Base-by-base conservation (phyloP, 2,797 vertebrate species). In the Coranthus polyacanthus region DNA sequence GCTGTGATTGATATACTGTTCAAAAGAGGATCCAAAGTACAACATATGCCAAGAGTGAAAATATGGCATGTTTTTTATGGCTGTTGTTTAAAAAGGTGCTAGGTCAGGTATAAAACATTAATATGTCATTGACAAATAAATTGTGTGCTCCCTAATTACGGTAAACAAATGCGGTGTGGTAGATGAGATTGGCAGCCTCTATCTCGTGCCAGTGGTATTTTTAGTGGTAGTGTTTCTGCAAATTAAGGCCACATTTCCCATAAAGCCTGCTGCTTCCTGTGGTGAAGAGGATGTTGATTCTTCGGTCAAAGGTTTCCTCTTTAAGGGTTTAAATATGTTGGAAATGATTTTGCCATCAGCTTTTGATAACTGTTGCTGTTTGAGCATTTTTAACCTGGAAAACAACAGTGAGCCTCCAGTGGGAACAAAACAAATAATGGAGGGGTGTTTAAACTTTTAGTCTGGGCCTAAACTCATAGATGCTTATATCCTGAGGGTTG, bases 221-320 rank as follows among this genome's bases (percentile, higher is more conserved):
- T 72, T 72, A 59, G 62, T 81, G 50, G 81, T 72, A 63, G 70
- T 58, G 72, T 75, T 78, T 72, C 37, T 73, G 36, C 41, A 75
- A 85, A 88, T 78, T 42, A 77, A 71, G 51, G 60, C 59, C 79
- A 88, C 70, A 79, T 84, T 83, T 86, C 84, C 68, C 80, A 83
- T 83, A 84, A 81, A 88, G 75, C 73, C 49, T 57, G 51, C 57
- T 45, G 71, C 75, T 83, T 88, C 82, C 82, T 78, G 79, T 13
- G 64, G 81, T 53, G 75, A 47, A 44, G 68, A 79, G 78, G 72
- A 79, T 81, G 83, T 77, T 78, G 69, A 72, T 76, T 72, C 59
- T 74, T 78, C 52, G 61, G 79, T 85, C 83, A 80, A 82, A 82
- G 66, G 75, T 82, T 85, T 82, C 49, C 62, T 60, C 55, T 75